Base-by-base conservation (phyloP, 2,113 vertebrate genomes). In the Alectura lathami region DNA sequence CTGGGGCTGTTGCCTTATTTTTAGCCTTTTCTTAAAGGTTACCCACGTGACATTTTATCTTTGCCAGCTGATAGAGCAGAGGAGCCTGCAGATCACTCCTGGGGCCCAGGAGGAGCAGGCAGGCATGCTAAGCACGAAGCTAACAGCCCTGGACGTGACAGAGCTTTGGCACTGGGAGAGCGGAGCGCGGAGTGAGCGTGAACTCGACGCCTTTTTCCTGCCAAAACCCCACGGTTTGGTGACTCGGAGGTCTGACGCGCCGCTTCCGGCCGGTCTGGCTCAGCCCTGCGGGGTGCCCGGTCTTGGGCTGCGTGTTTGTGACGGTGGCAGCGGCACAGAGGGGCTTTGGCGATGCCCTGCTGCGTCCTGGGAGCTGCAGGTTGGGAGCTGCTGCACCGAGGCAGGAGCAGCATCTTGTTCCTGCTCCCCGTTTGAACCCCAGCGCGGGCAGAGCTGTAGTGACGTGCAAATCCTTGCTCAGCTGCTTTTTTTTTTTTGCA, bases 191-290 rank as follows among this genome's bases (percentile, higher is more conserved):
- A 83, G 17, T 1, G 2, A 79, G 42, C 27, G 63, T 56, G 50
- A 83, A 34, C 42, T 91, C 5, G 0, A 5, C 13, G 23, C 56
- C 18, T 67, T 75, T 70, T n/a, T 79, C 34, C 72, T 90, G 53
- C 83, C 42, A 63, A 6, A 82, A 2, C 11, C 27, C 34, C 14
- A 4, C 0, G 2, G 20, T 0, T 1, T 67, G 67, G 32, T 3
- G 4, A 30, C 30, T 1, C 1, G 0, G 9, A 38, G 40, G 48
- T 38, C 26, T 3, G 12, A 51, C 54, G 17, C 0, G 2, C 22
- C 3, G 12, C 47, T 63, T 32, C 62, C 0, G 4, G 60, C 18
- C n/a, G 22, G 54, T 12, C n/a, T 60, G 67, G 50, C 51, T 63
- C 7, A 17, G 54, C 36, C 36, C 38, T 5, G 7, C 27, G 27